A percentile compares a stretch with the other conserved stretches of the same genome.
Evolutionary conservation across 2,113 vertebrate genomes (phyloP).

Genomic region (Hippolais icterina): DNA sequence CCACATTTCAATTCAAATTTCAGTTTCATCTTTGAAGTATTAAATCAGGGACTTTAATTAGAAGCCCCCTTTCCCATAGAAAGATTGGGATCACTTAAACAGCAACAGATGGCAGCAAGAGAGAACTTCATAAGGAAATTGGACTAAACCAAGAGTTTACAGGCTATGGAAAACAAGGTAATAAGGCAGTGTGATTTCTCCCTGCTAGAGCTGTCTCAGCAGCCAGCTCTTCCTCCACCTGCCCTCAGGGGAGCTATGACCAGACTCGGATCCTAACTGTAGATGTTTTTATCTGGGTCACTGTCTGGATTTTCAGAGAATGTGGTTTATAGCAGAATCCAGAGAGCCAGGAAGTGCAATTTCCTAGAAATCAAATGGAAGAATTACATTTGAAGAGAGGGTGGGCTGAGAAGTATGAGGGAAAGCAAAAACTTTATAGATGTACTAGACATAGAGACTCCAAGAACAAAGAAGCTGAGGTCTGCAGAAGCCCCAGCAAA

Average conservation of each 20-base stretch:
- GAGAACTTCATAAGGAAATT: neutral
- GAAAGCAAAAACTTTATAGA: neutral
- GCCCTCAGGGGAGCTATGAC: neutral
- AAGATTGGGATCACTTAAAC: neutral
- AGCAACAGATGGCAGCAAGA: neutral
- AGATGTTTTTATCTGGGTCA: neutral
- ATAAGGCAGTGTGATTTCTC: neutral
- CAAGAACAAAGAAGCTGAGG: conserved; percentile 12
- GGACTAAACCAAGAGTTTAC: neutral
- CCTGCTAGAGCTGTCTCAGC: neutral
- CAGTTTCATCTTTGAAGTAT: neutral
- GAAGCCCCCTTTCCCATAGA: neutral
- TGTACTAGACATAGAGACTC: neutral
- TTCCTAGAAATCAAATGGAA: conserved; percentile 31
- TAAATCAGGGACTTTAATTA: neutral
- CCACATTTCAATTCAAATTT: neutral
- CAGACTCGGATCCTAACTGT: neutral
- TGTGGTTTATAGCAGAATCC: neutral
- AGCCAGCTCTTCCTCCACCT: neutral
- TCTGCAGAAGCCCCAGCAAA: neutral
- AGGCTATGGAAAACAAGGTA: neutral
- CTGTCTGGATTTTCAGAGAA: conserved; percentile 8
- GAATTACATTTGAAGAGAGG: neutral
- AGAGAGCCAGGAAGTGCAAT: neutral
- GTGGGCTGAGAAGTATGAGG: neutral